These are phyloP conservation scores for Anableps anableps DNA, from an alignment of 2,797 vertebrate genomes.

Conservation along the genomic window DNA sequence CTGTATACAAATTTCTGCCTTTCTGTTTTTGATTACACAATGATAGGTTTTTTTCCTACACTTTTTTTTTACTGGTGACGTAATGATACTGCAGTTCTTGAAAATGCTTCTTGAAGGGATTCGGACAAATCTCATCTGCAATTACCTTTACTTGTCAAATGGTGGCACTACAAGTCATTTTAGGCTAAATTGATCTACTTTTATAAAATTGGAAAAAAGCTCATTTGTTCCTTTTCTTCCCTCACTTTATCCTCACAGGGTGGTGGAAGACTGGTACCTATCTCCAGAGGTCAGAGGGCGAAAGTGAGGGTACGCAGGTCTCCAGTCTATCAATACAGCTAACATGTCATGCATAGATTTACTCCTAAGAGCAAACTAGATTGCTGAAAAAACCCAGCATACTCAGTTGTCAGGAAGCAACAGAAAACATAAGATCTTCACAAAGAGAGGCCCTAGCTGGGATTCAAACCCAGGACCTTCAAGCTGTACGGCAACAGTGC, in stretches of 20 bases:
- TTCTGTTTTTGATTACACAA: neutral
- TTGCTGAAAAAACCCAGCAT: neutral
- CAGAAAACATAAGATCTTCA: neutral
- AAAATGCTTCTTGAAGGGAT: neutral
- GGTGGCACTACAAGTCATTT: neutral
- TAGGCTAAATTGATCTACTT: neutral
- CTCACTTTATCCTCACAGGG: neutral
- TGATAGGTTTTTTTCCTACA: too few relatives aligned
- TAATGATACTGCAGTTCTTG: neutral
- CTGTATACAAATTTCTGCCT: neutral
- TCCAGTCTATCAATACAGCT: neutral
- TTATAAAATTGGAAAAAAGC: neutral
- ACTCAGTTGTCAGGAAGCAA: neutral
- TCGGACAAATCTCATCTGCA: neutral
- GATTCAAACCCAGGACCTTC: neutral
- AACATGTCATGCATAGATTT: neutral
- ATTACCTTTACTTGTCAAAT: constrained; percentile 10
- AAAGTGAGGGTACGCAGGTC: neutral
- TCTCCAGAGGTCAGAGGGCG: neutral
- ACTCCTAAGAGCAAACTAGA: neutral
- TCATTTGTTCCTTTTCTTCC: neutral
- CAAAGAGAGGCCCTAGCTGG: neutral
- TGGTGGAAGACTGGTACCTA: neutral
- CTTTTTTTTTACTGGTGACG: too few relatives aligned
- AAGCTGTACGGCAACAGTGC: neutral